Conservation (phyloP, 2,888 invertebrate genomes). For the Operophtera brumata region DNA sequence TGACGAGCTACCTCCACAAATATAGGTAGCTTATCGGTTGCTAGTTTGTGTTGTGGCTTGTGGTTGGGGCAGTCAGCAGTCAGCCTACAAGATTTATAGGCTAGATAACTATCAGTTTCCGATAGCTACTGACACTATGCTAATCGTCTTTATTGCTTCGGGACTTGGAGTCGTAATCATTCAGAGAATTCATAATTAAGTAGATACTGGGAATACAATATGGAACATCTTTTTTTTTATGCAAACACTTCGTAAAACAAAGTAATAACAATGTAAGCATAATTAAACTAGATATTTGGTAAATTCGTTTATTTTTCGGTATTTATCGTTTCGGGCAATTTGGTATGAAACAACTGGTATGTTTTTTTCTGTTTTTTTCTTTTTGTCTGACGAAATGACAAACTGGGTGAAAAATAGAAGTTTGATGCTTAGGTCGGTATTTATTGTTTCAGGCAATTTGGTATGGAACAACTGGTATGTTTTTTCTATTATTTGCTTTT, state of each 20-base stretch:
- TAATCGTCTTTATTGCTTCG: constrained; percentile 23
- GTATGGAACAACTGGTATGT: too few species aligned
- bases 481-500: too few species aligned
- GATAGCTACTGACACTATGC: constrained; percentile 10
- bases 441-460: too few species aligned
- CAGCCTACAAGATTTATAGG: constrained; percentile 17
- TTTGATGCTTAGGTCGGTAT: too few species aligned
- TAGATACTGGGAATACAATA: not conserved
- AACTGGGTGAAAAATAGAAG: too few species aligned
- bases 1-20: not conserved
- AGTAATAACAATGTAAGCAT: too few species aligned
- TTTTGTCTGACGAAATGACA: too few species aligned
- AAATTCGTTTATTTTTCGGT: too few species aligned
- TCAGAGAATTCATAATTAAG: not conserved
- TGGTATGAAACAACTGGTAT: too few species aligned
- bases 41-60: not conserved
- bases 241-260: not conserved
- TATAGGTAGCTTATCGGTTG: not conserved
- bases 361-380: too few species aligned
- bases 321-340: too few species aligned
- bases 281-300: too few species aligned
- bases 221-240: not conserved
- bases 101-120: constrained; percentile 17
- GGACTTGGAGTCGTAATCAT: constrained; percentile 4
- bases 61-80: not conserved